Evolutionary conservation across 1,140 invertebrate species (phyloP).

Genomic region (Helicorthomorpha holstii): DNA sequence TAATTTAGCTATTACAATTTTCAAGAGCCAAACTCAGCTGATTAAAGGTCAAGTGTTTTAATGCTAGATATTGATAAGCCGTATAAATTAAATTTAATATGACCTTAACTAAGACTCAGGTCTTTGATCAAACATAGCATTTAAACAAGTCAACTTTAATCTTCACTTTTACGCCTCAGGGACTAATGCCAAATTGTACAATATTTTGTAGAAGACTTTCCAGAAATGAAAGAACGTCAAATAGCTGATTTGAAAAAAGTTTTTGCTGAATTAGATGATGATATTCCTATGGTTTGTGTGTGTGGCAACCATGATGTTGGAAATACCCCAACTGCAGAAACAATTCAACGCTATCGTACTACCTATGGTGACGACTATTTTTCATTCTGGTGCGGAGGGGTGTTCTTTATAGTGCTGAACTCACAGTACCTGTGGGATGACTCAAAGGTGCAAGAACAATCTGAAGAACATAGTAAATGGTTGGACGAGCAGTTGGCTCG

Average conservation of each 20-base stretch:
- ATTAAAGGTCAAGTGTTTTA: slow-evolving; percentile 1
- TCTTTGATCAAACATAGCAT: too few species aligned
- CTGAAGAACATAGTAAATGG: slow-evolving; percentile 29
- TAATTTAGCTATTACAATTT: neutral
- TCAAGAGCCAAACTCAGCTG: neutral
- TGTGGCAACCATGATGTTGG: slow-evolving; percentile 42
- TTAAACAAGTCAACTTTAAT: too few species aligned
- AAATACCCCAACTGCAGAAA: slow-evolving; percentile 27
- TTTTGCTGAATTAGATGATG: slow-evolving; percentile 26
- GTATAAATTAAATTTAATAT: neutral
- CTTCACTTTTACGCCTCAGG: too few species aligned
- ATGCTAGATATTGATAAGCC: neutral
- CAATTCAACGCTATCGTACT: slow-evolving; percentile 23
- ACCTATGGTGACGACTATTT: slow-evolving; percentile 39
- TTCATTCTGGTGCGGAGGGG: slow-evolving; percentile 33
- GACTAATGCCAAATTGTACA: neutral
- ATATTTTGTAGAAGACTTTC: slow-evolving; percentile 1
- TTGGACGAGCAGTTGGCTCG: slow-evolving; percentile 21
- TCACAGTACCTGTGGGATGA: slow-evolving; percentile 30
- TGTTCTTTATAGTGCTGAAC: slow-evolving; percentile 36
- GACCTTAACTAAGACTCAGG: neutral
- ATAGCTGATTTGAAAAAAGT: slow-evolving; percentile 27
- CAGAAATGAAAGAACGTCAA: slow-evolving; percentile 20
- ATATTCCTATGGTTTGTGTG: slow-evolving; percentile 34
- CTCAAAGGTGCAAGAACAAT: slow-evolving; percentile 17